Evolutionary conservation across 2,797 vertebrate species (phyloP).

Genomic region (Melanotaenia maccullochi): DNA sequence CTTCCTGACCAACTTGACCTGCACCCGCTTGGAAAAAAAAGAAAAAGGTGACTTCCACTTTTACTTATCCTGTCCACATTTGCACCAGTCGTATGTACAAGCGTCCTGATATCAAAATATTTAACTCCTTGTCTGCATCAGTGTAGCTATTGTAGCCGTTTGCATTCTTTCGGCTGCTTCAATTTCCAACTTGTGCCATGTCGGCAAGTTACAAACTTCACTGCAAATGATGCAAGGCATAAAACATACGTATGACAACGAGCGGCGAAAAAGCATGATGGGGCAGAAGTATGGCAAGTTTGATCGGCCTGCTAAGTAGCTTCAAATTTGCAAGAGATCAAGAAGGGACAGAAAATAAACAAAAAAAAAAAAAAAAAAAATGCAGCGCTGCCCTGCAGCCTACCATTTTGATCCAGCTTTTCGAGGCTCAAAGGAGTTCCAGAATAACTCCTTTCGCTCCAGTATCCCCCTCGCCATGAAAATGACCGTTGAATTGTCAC

Average conservation of each 20-base stretch:
- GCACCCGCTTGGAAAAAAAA: slow-evolving; percentile 20
- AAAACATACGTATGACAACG: slow-evolving; percentile 40
- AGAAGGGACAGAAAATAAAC: slow-evolving; percentile 66
- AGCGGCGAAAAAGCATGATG: slow-evolving; percentile 28
- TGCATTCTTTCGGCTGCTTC: slow-evolving; percentile 74
- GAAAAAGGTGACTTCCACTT: slow-evolving; percentile 26
- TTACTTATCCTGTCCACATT: slow-evolving; percentile 50
- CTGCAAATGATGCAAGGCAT: slow-evolving; percentile 33
- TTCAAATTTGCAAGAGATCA: slow-evolving; percentile 76
- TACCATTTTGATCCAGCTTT: slow-evolving; percentile 93
- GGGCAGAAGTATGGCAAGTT: slow-evolving; percentile 76
- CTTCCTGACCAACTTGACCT: slow-evolving; percentile 51
- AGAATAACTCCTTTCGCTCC: slow-evolving; percentile 82
- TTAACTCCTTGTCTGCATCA: slow-evolving; percentile 82
- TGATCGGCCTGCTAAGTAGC: slow-evolving; percentile 76
- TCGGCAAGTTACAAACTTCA: slow-evolving; percentile 83
- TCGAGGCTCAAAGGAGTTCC: slow-evolving; percentile 87
- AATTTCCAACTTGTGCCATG: slow-evolving; percentile 70
- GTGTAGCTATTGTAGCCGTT: slow-evolving; percentile 74
- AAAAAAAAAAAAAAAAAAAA: slow-evolving; percentile 60
- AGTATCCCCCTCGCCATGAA: slow-evolving; percentile 86
- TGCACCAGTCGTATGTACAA: slow-evolving; percentile 66
- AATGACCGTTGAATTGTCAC: slow-evolving; percentile 78
- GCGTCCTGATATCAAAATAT: slow-evolving; percentile 75
- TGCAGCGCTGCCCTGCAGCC: slow-evolving; percentile 79